Percentiles rank a stretch among this genome's conserved stretches.
These are phyloP conservation scores for Diadromus collaris DNA, from an alignment of 2,888 invertebrate genomes.

Conservation along the genomic window DNA sequence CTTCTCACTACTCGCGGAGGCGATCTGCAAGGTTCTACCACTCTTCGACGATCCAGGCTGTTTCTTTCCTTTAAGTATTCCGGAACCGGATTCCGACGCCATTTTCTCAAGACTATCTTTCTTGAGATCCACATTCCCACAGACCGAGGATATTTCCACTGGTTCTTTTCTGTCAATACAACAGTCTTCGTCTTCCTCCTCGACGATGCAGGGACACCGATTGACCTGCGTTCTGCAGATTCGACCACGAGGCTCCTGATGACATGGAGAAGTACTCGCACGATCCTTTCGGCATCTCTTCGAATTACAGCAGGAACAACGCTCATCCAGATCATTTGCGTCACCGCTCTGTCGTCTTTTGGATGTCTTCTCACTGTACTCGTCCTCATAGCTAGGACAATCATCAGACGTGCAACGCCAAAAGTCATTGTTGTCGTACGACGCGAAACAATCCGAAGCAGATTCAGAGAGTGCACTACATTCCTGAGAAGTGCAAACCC, in stretches of 20 bases:
- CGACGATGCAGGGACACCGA: conserved; percentile 60
- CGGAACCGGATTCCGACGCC: neutral
- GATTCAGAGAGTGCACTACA: neutral
- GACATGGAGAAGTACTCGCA: neutral
- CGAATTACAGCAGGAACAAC: conserved; percentile 30
- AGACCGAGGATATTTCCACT: conserved; percentile 38
- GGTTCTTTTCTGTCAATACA: conserved; percentile 22
- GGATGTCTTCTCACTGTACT: neutral
- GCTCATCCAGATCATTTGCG: conserved; percentile 3
- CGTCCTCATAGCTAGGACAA: neutral
- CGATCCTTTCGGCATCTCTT: conserved; percentile 19
- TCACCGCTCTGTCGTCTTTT: neutral
- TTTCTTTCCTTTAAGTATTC: neutral
- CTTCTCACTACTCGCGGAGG: neutral
- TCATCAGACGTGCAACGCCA: neutral
- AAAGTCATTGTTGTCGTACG: conserved; percentile 29
- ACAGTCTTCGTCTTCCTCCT: conserved; percentile 62
- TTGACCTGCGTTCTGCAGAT: neutral
- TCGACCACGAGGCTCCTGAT: conserved; percentile 28
- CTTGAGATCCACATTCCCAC: neutral
- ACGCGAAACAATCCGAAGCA: neutral
- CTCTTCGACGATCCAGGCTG: neutral
- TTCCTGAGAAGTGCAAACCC: neutral
- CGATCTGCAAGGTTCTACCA: conserved; percentile 2
- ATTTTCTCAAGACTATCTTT: neutral